These are phyloP conservation scores for Hemistola chrysoprasaria DNA, from an alignment of 2,888 invertebrate species.

Conservation along the genomic window DNA sequence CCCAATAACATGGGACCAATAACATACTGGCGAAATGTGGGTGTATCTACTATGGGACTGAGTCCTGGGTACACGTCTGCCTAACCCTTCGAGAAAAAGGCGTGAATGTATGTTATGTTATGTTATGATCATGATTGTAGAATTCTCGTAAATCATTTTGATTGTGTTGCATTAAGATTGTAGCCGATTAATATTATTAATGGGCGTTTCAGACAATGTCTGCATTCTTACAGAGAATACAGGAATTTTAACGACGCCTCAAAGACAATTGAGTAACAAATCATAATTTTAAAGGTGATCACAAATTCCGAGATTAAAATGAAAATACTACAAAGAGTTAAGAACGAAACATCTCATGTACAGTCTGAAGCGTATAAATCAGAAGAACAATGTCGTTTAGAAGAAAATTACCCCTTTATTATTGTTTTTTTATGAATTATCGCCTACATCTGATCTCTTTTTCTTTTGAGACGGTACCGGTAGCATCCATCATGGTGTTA, in stretches of 20 bases:
- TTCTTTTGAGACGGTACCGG: slow-evolving; percentile 61
- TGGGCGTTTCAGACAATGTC: slow-evolving; percentile 16
- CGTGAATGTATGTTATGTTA: no score
- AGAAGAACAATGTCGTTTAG: slow-evolving; percentile 54
- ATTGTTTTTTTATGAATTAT: slow-evolving; percentile 75
- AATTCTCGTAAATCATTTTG: no score
- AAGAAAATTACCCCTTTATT: slow-evolving; percentile 62
- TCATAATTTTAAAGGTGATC: slow-evolving; percentile 30
- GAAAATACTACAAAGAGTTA: slow-evolving; percentile 27
- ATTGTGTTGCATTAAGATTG: slow-evolving; percentile 8
- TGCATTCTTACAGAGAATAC: slow-evolving; percentile 15
- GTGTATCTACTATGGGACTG: no score
- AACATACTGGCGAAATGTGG: no score
- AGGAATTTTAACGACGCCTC: slow-evolving; percentile 25
- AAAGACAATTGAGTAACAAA: slow-evolving; percentile 31
- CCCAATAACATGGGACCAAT: no score
- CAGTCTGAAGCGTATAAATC: slow-evolving; percentile 51
- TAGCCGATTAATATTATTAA: slow-evolving; percentile 30
- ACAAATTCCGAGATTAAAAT: slow-evolving; percentile 21
- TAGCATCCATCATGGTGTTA: slow-evolving; percentile 71
- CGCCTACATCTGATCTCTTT: slow-evolving; percentile 63
- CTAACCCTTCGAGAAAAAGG: no score
- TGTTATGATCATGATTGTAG: no score
- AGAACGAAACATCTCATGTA: slow-evolving; percentile 19
- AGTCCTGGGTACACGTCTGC: no score